Evolutionary conservation across 2,888 invertebrate genomes (phyloP).

Genomic region (Busseola fusca): DNA sequence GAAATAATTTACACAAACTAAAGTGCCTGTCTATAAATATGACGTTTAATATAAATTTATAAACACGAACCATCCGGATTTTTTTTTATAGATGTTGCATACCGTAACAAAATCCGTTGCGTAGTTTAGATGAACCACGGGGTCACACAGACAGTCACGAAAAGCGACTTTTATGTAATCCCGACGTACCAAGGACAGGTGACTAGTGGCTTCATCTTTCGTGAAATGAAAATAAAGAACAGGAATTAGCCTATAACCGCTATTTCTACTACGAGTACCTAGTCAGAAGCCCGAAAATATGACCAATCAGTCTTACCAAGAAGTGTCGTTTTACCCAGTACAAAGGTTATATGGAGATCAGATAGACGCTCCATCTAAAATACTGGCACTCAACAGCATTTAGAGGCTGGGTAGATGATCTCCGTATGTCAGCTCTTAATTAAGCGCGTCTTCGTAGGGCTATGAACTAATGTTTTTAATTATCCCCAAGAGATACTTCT

Average conservation of each 20-base stretch:
- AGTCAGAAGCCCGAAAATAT: not conserved
- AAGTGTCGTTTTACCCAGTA: not conserved
- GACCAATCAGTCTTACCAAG: not conserved
- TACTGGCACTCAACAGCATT: not conserved
- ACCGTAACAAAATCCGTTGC: not conserved
- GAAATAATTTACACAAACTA: too few relatives aligned
- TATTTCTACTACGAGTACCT: too few relatives aligned
- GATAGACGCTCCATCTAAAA: not conserved
- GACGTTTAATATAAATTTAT: too few relatives aligned
- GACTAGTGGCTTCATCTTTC: not conserved
- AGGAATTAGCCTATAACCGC: not conserved
- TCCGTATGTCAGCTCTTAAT: too few relatives aligned
- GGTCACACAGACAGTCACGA: not conserved
- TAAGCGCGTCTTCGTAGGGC: not conserved
- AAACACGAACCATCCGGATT: too few relatives aligned
- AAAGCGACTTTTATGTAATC: not conserved
- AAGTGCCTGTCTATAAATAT: too few relatives aligned
- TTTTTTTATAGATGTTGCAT: too few relatives aligned
- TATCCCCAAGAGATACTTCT: not conserved
- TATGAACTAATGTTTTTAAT: constrained; percentile 13
- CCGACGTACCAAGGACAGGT: not conserved
- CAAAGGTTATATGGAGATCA: not conserved
- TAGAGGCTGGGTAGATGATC: too few relatives aligned
- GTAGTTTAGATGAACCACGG: not conserved
- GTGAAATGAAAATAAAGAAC: not conserved